Base-by-base conservation (phyloP, 2,888 invertebrate species). In the Nematopogon swammerdamellus region DNA sequence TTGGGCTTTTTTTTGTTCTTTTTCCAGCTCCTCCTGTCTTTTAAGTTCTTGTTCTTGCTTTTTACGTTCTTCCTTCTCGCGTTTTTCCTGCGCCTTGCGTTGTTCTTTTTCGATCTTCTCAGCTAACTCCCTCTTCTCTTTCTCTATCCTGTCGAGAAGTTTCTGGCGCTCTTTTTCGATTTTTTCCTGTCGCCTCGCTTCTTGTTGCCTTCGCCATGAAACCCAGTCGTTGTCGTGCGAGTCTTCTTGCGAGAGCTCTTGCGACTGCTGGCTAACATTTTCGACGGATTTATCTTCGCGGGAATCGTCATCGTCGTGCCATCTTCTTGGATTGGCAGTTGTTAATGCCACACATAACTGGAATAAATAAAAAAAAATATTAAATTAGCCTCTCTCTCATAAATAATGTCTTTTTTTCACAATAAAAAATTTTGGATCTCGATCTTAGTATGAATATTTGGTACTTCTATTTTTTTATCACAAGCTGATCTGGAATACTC, bases 261-360 rank as follows among this genome's bases (percentile, higher is more conserved):
- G 8, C 8, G 36, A 8, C 36, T 36, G 36, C 36, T 36, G 11
- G 14, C 36, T 36, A 3, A 14, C 36, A 36, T 36, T 14, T 36
- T 36, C 36, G 8, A 36, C 36, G 3, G 36, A 36, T 36, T 59
- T 55, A 54, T 61, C 58, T 49, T 63, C 63, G 19, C 62, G 54
- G 50, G 48, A 48, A 20, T 53, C 48, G 30, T 54, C 54, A 45
- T 56, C 56, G 54, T 72, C 66, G 25, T 30, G 11, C 42, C 17
- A 45, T 42, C 19, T 36, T 50, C 50, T 50, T 53, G 49, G 47
- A 67, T 77, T 77, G 59, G 79, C 75, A 57, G 68, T 69, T 50
- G 63, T 71, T 51, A 70, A 53, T 56, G 71, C 70, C 49, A 74
- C 55, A 62, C 70, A 68, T 52, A 69, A 64, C 79, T 79, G 62